A percentile compares a stretch with the other conserved stretches of the same genome.
Evolutionary conservation across 2,888 invertebrate genomes (phyloP).

Genomic region (Chironomus riparius): DNA sequence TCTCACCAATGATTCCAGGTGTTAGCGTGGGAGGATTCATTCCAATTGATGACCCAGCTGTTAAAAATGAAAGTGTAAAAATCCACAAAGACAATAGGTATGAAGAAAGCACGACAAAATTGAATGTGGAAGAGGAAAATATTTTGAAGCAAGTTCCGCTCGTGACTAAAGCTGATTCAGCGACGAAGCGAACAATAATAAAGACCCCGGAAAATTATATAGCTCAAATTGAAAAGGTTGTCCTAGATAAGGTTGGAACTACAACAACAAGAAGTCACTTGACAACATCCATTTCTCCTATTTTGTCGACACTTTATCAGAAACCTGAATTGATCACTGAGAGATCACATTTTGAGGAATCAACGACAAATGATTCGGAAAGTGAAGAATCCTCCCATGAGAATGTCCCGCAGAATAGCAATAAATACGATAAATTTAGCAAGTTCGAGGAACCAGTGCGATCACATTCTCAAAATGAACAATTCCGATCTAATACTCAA

Average conservation of each 20-base stretch:
- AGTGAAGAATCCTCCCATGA: slow-evolving; percentile 16
- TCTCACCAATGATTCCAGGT: slow-evolving; percentile 64
- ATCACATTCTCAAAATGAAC: background rate
- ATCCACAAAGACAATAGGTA: slow-evolving; percentile 33
- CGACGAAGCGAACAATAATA: slow-evolving; percentile 8
- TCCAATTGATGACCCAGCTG: slow-evolving; percentile 50
- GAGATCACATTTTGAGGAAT: background rate
- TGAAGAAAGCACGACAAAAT: slow-evolving; percentile 31
- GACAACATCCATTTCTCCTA: slow-evolving; percentile 15
- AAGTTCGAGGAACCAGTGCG: slow-evolving; percentile 17
- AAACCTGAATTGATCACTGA: background rate
- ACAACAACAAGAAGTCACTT: slow-evolving; percentile 15
- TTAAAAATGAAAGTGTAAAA: slow-evolving; percentile 36
- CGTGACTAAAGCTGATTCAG: slow-evolving; percentile 19
- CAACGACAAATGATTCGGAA: background rate
- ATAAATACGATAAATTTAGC: background rate
- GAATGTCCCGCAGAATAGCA: slow-evolving; percentile 8
- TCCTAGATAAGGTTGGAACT: background rate
- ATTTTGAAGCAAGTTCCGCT: slow-evolving; percentile 28
- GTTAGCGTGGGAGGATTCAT: slow-evolving; percentile 58
- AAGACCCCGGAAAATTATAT: slow-evolving; percentile 7
- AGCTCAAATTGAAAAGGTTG: slow-evolving; percentile 18
- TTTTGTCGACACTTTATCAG: slow-evolving; percentile 2
- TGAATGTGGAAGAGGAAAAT: slow-evolving; percentile 8
- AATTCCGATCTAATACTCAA: too few relatives aligned